Percentiles rank a stretch among this genome's conserved stretches.
Conservation (phyloP, 2,888 invertebrate genomes). For the Zaprionus obscuricornis region DNA sequence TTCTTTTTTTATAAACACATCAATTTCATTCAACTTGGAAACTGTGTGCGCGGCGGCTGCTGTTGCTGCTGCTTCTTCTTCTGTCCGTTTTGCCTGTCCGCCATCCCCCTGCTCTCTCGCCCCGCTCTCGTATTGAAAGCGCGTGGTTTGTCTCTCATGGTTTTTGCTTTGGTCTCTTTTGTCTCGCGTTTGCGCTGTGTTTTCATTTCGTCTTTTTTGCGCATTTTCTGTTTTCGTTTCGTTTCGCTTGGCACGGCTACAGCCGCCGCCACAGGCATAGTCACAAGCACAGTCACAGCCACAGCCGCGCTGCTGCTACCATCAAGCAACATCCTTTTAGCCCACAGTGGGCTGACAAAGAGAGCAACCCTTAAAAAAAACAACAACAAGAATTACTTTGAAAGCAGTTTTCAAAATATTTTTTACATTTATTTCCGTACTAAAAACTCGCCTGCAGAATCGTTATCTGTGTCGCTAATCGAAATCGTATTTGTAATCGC, state of each 20-base stretch:
- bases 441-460: background rate
- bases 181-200: constrained; percentile 76
- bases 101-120: background rate
- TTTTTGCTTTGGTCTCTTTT: constrained; percentile 50
- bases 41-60: constrained; percentile 27
- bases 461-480: too few species aligned
- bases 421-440: background rate
- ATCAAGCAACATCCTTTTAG: constrained; percentile 59
- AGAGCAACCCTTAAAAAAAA: constrained; percentile 59
- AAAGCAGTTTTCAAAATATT: constrained; percentile 24
- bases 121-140: constrained; percentile 28
- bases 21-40: constrained; percentile 58
- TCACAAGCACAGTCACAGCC: too few species aligned
- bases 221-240: constrained; percentile 73
- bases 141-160: constrained; percentile 43
- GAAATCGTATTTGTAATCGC: too few species aligned
- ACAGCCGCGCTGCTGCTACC: constrained; percentile 14
- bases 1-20: constrained; percentile 42
- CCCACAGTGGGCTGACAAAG: constrained; percentile 7
- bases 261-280: constrained; percentile 10
- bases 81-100: too few species aligned
- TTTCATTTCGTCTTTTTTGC: constrained; percentile 63
- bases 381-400: constrained; percentile 48
- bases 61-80: too few species aligned
- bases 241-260: constrained; percentile 42